These are phyloP conservation scores for Chionis minor DNA, from an alignment of 2,113 vertebrate genomes.

Conservation along the genomic window DNA sequence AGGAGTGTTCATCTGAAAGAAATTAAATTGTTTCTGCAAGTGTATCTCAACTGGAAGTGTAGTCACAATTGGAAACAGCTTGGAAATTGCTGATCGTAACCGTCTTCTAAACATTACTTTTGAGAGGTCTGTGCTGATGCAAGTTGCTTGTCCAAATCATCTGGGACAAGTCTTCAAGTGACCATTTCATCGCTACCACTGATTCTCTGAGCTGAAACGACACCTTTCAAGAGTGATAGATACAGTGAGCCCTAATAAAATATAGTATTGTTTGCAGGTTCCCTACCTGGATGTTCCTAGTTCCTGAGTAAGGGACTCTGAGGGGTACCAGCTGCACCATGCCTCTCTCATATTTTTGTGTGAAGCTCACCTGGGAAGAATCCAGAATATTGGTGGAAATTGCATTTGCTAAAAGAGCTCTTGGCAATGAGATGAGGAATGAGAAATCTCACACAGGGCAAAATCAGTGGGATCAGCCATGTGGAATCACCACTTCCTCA, in stretches of 20 bases:
- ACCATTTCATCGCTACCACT: not conserved
- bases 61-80: slow-evolving; percentile 32
- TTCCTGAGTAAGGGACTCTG: not conserved
- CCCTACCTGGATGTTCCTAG: not conserved
- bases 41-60: slow-evolving; percentile 31
- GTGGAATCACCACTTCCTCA: slow-evolving; percentile 4
- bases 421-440: not conserved
- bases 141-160: not conserved
- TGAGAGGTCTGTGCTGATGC: not conserved
- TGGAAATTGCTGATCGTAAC: slow-evolving; percentile 25
- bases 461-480: slow-evolving; percentile 3
- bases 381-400: slow-evolving; percentile 25
- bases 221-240: not conserved
- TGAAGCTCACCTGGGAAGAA: slow-evolving; percentile 16
- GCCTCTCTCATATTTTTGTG: not conserved
- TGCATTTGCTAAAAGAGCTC: not conserved
- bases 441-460: slow-evolving; percentile 14
- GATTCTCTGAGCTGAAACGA: not conserved
- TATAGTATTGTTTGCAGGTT: not conserved
- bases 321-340: not conserved
- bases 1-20: slow-evolving; percentile 31
- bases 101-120: not conserved
- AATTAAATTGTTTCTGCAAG: slow-evolving; percentile 46
- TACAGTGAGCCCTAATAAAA: not conserved
- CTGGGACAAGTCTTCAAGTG: not conserved